Conservation (phyloP, 2,797 vertebrate genomes). For the Catharus ustulatus region DNA sequence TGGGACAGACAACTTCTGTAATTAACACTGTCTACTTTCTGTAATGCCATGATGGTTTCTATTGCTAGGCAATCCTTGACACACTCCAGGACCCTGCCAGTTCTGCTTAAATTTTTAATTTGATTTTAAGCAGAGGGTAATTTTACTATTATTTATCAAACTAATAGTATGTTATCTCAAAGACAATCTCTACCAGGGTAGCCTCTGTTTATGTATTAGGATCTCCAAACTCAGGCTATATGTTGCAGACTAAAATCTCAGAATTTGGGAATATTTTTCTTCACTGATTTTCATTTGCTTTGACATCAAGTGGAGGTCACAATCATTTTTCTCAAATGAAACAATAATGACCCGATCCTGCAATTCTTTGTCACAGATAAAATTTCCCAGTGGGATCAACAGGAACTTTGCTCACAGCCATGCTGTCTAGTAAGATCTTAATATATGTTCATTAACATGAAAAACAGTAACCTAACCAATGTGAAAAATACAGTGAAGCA, state of each 20-base stretch:
- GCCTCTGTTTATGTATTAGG: background rate
- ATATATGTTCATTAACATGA: background rate
- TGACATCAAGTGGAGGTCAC: background rate
- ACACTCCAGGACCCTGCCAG: background rate
- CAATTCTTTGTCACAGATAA: background rate
- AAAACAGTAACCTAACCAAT: background rate
- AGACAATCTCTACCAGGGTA: background rate
- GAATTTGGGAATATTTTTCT: background rate
- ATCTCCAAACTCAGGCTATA: background rate
- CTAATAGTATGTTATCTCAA: background rate
- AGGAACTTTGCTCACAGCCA: background rate
- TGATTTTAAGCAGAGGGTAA: background rate
- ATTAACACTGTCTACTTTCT: background rate
- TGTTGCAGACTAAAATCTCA: background rate
- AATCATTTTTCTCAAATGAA: background rate
- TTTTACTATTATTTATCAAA: constrained; percentile 24
- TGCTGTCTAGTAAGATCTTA: background rate
- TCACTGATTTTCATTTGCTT: background rate
- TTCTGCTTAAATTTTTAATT: constrained; percentile 2
- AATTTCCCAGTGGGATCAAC: background rate
- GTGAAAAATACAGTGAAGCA: background rate
- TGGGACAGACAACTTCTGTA: background rate
- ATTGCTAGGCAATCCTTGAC: background rate
- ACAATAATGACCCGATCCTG: background rate
- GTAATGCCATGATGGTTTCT: background rate